A percentile compares a stretch with the other conserved stretches of the same genome.
phyloP scores from a whole-genome alignment of 2,113 vertebrate genomes.

The Ardeotis arabs region DNA sequence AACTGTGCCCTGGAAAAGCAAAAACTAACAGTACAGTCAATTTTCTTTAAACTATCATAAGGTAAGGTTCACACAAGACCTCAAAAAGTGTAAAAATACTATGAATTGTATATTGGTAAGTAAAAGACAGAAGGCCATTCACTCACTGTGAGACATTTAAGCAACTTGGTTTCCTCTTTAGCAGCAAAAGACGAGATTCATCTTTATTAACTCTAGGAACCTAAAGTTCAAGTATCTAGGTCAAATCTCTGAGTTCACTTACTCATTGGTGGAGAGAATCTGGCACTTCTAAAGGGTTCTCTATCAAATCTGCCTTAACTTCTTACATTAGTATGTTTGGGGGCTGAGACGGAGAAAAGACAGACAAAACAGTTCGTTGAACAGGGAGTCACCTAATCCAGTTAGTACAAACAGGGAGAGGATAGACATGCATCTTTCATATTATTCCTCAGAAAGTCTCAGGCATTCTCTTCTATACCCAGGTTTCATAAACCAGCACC shows the following conservation, averaged over 20 bases:
- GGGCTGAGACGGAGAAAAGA: neutral
- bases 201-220: neutral
- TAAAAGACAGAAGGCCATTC: neutral
- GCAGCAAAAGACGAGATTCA: neutral
- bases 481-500: neutral
- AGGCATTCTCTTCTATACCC: neutral
- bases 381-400: neutral
- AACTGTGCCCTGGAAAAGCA: neutral
- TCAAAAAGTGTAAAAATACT: neutral
- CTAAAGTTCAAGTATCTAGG: neutral
- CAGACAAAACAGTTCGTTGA: neutral
- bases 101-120: neutral
- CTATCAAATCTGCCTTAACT: neutral
- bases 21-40: neutral
- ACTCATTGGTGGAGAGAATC: neutral
- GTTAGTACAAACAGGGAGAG: neutral
- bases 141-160: neutral
- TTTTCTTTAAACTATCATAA: neutral
- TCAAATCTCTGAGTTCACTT: neutral
- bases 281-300: neutral
- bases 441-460: neutral
- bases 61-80: neutral
- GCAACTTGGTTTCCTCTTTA: neutral
- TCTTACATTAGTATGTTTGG: neutral
- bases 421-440: neutral